phyloP scores from a whole-genome alignment of 2,797 vertebrate species.

The Eidolon dupreanum region DNA sequence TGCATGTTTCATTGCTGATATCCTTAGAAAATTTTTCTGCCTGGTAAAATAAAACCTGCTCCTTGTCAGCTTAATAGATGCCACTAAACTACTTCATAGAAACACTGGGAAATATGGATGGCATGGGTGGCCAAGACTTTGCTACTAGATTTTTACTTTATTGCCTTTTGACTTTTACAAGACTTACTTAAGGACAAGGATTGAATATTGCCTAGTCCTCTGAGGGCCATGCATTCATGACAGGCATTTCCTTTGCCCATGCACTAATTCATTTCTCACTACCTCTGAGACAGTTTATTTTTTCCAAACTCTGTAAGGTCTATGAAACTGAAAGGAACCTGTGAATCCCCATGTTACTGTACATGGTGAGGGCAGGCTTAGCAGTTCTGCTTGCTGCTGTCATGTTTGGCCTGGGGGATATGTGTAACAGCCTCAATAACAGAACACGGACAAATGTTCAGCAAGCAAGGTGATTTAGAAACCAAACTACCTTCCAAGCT shows the following conservation, averaged over 20 bases:
- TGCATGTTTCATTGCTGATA: conserved; percentile 68
- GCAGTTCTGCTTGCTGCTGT: neutral
- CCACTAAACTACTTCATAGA: conserved; percentile 65
- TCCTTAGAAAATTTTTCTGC: conserved; percentile 56
- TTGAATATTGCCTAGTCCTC: conserved; percentile 44
- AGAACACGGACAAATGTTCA: neutral
- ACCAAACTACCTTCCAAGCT: neutral
- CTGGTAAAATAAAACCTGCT: conserved; percentile 68
- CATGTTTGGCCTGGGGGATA: neutral
- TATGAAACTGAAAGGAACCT: conserved; percentile 76
- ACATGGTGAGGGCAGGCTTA: neutral
- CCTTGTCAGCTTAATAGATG: conserved; percentile 61
- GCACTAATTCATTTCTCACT: conserved; percentile 77
- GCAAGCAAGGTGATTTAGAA: neutral
- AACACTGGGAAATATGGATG: conserved; percentile 70
- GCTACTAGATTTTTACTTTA: conserved; percentile 60
- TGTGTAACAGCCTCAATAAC: neutral
- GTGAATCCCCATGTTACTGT: conserved; percentile 80
- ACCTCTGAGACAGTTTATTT: conserved; percentile 82
- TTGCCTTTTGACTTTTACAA: conserved; percentile 61
- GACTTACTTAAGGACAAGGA: conserved; percentile 42
- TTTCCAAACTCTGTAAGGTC: conserved; percentile 77
- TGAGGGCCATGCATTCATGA: conserved; percentile 35
- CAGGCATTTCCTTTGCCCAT: conserved; percentile 77
- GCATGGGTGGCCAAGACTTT: conserved; percentile 54